Conservation (phyloP, 2,888 invertebrate genomes). For the Lasioglossum leucozonium region DNA sequence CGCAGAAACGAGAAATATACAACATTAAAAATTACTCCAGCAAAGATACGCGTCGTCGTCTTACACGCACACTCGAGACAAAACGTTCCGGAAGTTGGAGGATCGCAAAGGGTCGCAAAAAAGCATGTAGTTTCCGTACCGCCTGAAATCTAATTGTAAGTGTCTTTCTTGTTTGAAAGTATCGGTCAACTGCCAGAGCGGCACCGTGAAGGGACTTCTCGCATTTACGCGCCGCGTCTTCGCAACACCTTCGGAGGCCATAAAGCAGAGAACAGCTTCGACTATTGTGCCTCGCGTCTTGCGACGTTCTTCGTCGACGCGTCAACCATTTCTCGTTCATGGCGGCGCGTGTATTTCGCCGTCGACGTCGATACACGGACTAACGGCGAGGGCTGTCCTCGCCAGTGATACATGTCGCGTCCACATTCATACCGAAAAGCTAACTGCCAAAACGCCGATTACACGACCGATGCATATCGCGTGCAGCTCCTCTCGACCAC, state of each 20-base stretch:
- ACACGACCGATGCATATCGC: conserved; percentile 22
- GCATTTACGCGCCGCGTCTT: no score
- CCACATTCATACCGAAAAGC: conserved; percentile 57
- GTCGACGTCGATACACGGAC: conserved; percentile 5
- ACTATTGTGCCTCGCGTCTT: conserved; percentile 35
- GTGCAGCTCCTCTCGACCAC: not conserved
- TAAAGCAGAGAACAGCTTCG: not conserved
- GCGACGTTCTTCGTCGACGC: conserved; percentile 32
- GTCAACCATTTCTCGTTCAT: conserved; percentile 22
- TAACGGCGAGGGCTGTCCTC: not conserved
- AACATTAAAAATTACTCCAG: not conserved
- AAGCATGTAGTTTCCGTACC: not conserved
- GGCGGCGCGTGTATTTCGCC: conserved; percentile 14
- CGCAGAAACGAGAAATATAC: not conserved
- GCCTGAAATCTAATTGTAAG: conserved; percentile 19
- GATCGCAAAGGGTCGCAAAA: not conserved
- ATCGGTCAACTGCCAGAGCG: conserved; percentile 6
- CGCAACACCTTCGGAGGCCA: not conserved
- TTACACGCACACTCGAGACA: not conserved
- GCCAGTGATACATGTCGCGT: not conserved
- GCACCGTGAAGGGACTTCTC: not conserved
- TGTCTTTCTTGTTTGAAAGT: conserved; percentile 40
- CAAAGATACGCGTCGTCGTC: not conserved
- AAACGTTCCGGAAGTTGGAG: not conserved
- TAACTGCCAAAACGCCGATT: conserved; percentile 77